Evolutionary conservation across 2,113 vertebrate species (phyloP).

Genomic region (Lepus timidus): DNA sequence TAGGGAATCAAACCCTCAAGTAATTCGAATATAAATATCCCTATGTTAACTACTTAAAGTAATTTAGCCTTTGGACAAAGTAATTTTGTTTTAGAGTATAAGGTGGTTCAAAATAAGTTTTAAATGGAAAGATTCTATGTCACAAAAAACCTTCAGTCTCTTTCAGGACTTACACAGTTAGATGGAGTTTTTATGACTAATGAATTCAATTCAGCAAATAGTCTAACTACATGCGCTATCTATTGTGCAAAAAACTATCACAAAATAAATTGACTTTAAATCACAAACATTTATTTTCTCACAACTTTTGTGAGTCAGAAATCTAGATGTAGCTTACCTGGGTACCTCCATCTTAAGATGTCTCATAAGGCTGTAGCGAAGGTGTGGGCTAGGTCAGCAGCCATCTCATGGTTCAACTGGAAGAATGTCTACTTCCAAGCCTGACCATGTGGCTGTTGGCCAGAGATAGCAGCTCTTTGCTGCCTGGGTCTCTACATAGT

Average conservation of each 20-base stretch:
- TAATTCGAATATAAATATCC: neutral
- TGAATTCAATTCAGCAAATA: neutral
- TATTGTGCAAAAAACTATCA: neutral
- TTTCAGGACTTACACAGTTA: neutral
- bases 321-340: neutral
- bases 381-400: neutral
- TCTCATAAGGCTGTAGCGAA: rapidly evolving
- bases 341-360: neutral
- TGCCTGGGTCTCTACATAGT: neutral
- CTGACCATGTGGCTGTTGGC: neutral
- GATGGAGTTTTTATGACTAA: neutral
- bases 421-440: neutral
- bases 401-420: neutral
- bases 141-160: neutral
- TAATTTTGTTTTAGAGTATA: neutral
- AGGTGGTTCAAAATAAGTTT: neutral
- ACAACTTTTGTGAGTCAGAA: neutral
- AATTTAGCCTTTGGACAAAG: neutral
- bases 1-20: neutral
- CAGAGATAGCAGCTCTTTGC: neutral
- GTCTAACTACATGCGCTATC: neutral
- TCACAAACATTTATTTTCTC: neutral
- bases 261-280: neutral
- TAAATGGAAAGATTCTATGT: neutral
- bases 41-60: neutral